Base-by-base conservation (phyloP, 2,113 vertebrate species). In the Dendrocopos noguchii region DNA sequence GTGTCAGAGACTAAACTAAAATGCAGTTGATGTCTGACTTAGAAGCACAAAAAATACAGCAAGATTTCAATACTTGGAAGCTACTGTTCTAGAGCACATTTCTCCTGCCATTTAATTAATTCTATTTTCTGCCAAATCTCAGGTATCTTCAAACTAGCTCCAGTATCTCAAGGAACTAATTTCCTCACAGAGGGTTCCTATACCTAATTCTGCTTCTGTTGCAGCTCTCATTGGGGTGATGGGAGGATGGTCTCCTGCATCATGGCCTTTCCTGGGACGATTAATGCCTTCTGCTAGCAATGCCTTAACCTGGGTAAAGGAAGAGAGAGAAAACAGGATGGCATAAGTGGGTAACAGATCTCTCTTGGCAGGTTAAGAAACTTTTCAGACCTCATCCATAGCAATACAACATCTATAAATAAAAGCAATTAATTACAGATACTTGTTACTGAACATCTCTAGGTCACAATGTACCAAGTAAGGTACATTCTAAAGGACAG, bases 191-290 rank as follows among this genome's bases (percentile, higher is more conserved):
- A 25, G 22, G 12, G 22, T 39, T 71, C 31, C 22, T 36, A 20
- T 97, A 99, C 99, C 99, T 94, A 99, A 92, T 95, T 99, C 99
- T 6, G 92, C 97, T 96, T 99, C 99, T 27, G 99, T 98, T 36
- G 99, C 99, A 46, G 98, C 96, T 92, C 98, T 98, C 99, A 99
- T 99, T 10, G 99, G 99, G 10, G 99, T 99, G 91, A 99, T 99
- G 15, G 99, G 99, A 18, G 99, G 99, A 82, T 99, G 99, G 95
- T 99, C 99, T 10, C 99, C 99, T 18, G 98, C 99, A 71, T 99
- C 99, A 0, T 93, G 96, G 73, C 99, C 99, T 93, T 99, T 99
- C 89, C 99, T 97, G 4, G 99, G 99, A 33, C 97, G 98, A 95
- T 99, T 99, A 92, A 99, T 94, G 31, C 99, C 99, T 55, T 98